Base-by-base conservation (phyloP, 2,888 invertebrate species). In the Anoncus sp. region DNA sequence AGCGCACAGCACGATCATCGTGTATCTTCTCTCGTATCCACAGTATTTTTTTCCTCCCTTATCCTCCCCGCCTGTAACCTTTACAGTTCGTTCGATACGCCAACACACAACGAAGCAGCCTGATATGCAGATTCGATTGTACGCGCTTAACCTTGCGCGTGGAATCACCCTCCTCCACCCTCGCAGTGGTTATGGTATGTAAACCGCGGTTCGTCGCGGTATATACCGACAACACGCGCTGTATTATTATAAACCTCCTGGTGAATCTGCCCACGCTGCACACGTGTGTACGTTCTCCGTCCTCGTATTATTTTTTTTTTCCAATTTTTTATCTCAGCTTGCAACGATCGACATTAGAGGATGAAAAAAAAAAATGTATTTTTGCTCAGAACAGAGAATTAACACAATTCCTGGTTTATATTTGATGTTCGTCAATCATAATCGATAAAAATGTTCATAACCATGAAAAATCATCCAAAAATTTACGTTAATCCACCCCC, bases 41-140 rank as follows among this genome's bases (percentile, higher is more conserved):
- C 62, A 66, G 65, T 62, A 47, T 47, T 16, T n/a, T n/a, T n/a
- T n/a, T 31, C 16, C 45, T 6, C 27, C 24, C 40, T 38, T 49
- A 4, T 14, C 59, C 3, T 18, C 27, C 59, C 27, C 57, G 14
- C 16, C 14, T 35, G n/a, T n/a, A 57, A 57, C 67, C 67, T 47
- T 71, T 43, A 24, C 16, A 18, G 22, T 65, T 67, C 76, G 76
- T 75, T 78, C 78, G 75, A 82, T 80, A 82, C 76, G 72, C 80
- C 71, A 75, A 20, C 71, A 63, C 71, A 63, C 43, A 62, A 63
- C 59, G 75, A 76, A 70, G 67, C 60, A 70, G 45, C 63, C 47
- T 70, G 76, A 78, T 74, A 80, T 78, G 76, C 53, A 78, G 63
- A 78, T 82, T 78, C 51, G 65, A 70, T 70, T 62, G 69, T 16